Evolutionary conservation across 1,140 invertebrate genomes (phyloP).

Genomic region (Agrilus planipennis): DNA sequence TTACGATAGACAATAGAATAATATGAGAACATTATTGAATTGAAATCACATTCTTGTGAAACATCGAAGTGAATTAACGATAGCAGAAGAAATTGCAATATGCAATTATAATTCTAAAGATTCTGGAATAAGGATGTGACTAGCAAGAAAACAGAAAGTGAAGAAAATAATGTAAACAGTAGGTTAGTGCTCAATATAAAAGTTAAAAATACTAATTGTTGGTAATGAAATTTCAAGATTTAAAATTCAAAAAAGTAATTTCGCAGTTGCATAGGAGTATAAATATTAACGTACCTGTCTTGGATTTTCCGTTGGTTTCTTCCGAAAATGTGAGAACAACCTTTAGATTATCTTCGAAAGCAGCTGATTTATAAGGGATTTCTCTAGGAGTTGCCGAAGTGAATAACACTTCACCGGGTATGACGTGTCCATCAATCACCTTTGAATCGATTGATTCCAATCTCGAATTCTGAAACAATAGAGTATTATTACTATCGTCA

Average conservation of each 20-base stretch:
- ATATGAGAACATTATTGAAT: too few species aligned
- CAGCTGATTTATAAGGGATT: constrained; percentile 59
- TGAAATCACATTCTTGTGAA: too few species aligned
- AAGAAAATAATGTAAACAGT: too few species aligned
- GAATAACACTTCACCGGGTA: constrained; percentile 75
- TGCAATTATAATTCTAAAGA: too few species aligned
- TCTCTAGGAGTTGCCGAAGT: constrained; percentile 62
- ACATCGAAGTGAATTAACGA: too few species aligned
- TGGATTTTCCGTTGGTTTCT: constrained; percentile 21
- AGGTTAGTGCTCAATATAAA: too few species aligned
- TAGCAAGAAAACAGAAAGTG: too few species aligned
- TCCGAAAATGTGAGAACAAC: constrained; percentile 59
- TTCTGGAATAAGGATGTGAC: too few species aligned
- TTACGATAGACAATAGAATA: too few species aligned
- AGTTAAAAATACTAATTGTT: too few species aligned
- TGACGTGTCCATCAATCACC: constrained; percentile 84
- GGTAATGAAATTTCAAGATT: too few species aligned
- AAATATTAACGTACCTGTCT: constrained; percentile 6
- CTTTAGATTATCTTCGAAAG: constrained; percentile 69
- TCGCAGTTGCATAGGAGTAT: background rate
- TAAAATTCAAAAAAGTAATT: background rate
- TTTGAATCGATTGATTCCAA: constrained; percentile 60
- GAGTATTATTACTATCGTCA: background rate
- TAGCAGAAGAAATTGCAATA: too few species aligned
- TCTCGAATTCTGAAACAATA: constrained; percentile 8